Percentiles rank a stretch among this genome's conserved stretches.
Conservation (phyloP, 2,888 invertebrate species). For the Brenthis daphne region DNA sequence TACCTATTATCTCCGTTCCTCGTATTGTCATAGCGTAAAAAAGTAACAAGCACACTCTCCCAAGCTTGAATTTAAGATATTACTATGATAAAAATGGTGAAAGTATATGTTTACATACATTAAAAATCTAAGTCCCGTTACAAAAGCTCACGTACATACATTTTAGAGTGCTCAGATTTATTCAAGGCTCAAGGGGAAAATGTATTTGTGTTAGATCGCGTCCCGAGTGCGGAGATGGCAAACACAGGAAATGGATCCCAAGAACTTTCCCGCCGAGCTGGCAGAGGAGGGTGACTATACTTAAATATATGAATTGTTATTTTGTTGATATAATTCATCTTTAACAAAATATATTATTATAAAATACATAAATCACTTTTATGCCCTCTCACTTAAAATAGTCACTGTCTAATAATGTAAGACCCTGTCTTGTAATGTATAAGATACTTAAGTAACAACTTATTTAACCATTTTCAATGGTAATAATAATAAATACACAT, state of each 20-base stretch:
- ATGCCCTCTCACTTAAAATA: too few species aligned
- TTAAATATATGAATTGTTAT: slow-evolving; percentile 18
- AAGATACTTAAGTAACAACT: slow-evolving; percentile 13
- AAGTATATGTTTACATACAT: slow-evolving; percentile 1
- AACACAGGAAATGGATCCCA: slow-evolving; percentile 78
- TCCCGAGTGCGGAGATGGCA: slow-evolving; percentile 56
- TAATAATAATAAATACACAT: slow-evolving; percentile 27
- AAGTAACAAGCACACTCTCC: too few species aligned
- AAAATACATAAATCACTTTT: too few species aligned
- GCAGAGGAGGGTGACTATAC: slow-evolving; percentile 60
- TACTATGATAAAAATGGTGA: background rate
- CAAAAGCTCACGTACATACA: slow-evolving; percentile 15
- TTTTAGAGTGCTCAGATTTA: slow-evolving; percentile 52
- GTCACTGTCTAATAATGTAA: too few species aligned
- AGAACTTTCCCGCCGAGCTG: slow-evolving; percentile 71
- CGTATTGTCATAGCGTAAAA: too few species aligned
- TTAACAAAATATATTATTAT: background rate
- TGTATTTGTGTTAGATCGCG: slow-evolving; percentile 63
- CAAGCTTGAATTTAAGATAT: background rate
- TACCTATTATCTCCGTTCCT: too few species aligned
- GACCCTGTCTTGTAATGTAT: background rate
- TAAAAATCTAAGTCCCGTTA: slow-evolving; percentile 3
- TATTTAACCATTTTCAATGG: slow-evolving; percentile 21
- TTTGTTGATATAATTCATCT: slow-evolving; percentile 14
- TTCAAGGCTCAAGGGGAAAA: slow-evolving; percentile 56